phyloP scores from a whole-genome alignment of 1,140 invertebrate genomes.

The Penaeus chinensis region DNA sequence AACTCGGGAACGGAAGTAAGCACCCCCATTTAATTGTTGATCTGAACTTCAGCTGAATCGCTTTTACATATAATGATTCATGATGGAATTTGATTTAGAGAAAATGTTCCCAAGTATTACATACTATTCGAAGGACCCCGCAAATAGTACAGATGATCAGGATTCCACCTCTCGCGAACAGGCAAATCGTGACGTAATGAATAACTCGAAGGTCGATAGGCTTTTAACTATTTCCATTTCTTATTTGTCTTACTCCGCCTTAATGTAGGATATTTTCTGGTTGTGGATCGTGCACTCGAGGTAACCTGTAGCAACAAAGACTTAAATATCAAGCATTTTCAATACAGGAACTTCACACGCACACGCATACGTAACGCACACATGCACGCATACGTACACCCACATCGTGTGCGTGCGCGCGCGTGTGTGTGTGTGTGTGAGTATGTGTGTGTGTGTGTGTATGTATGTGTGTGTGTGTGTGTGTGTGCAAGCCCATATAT shows the following conservation, averaged over 20 bases:
- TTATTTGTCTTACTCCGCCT: constrained; percentile 39
- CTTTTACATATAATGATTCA: too few relatives aligned
- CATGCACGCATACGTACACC: too few relatives aligned
- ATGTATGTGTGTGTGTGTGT: not conserved
- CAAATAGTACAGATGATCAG: constrained; percentile 18
- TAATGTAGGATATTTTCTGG: constrained; percentile 46
- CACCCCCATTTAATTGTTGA: too few relatives aligned
- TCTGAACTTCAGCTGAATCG: too few relatives aligned
- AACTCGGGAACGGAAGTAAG: too few relatives aligned
- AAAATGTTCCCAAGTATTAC: not conserved
- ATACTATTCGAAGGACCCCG: constrained; percentile 13
- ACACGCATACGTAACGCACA: too few relatives aligned
- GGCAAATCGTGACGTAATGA: constrained; percentile 43
- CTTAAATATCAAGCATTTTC: not conserved
- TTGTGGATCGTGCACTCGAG: not conserved
- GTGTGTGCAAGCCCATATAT: not conserved
- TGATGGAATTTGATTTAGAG: too few relatives aligned
- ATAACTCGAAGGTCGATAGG: constrained; percentile 13
- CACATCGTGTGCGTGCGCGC: not conserved
- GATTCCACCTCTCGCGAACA: constrained; percentile 31
- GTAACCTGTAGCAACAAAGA: not conserved
- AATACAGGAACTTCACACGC: too few relatives aligned
- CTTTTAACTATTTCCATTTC: not conserved
- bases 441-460: not conserved
- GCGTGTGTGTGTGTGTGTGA: not conserved